Percentiles rank a stretch among this genome's conserved stretches.
Conservation (phyloP, 2,113 vertebrate species). For the Hippocampus guttulatus region DNA sequence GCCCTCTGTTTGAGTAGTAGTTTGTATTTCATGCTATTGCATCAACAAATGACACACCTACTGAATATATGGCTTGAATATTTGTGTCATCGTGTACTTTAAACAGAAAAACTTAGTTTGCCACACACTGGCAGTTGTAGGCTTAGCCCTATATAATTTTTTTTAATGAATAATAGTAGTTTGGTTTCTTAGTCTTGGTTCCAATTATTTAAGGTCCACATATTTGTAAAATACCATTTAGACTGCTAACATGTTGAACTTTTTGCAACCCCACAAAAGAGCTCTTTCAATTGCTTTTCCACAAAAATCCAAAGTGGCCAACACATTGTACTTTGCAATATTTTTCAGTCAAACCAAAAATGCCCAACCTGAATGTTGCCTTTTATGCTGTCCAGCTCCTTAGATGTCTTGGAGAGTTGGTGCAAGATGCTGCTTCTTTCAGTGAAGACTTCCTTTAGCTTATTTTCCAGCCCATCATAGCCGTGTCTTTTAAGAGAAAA, state of each 20-base stretch:
- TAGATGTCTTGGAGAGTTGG: slow-evolving; percentile 89
- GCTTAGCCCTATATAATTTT: neutral
- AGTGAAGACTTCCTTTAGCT: slow-evolving; percentile 90
- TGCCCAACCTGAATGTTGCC: slow-evolving; percentile 84
- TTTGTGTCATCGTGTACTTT: too few relatives aligned
- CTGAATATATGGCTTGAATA: too few relatives aligned
- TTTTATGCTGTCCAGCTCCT: slow-evolving; percentile 91
- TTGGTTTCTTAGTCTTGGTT: neutral
- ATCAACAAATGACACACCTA: too few relatives aligned
- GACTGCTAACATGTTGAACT: neutral
- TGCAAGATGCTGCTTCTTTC: slow-evolving; percentile 87
- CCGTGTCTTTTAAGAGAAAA: slow-evolving; percentile 78
- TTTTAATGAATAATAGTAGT: neutral
- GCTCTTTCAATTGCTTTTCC: neutral
- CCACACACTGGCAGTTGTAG: too few relatives aligned
- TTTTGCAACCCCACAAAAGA: neutral
- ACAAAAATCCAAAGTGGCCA: slow-evolving; percentile 2
- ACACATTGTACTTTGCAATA: slow-evolving; percentile 6
- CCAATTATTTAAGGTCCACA: neutral
- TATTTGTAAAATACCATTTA: neutral
- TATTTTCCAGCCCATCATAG: slow-evolving; percentile 88
- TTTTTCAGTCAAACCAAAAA: slow-evolving; percentile 24
- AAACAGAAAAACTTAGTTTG: neutral
- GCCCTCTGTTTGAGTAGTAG: too few relatives aligned
- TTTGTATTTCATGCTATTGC: too few relatives aligned